phyloP scores from a whole-genome alignment of 1,140 invertebrate genomes.

The Neodiprion pinetum region DNA sequence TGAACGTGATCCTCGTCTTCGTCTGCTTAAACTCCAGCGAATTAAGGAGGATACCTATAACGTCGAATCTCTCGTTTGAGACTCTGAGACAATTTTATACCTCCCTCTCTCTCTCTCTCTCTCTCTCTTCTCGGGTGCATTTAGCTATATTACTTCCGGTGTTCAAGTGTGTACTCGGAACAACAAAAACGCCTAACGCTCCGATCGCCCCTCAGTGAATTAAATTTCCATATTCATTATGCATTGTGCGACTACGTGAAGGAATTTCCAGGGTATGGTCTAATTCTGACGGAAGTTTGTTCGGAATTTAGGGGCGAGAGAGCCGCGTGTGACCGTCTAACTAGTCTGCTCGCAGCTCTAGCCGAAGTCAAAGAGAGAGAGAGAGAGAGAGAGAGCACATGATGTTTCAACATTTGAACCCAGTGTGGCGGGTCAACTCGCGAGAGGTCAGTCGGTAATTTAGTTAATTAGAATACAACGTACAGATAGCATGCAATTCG shows the following conservation, averaged over 20 bases:
- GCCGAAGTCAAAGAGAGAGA: not conserved
- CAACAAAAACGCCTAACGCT: too few relatives aligned
- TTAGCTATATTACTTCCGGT: too few relatives aligned
- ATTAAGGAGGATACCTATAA: not conserved
- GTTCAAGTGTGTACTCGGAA: too few relatives aligned
- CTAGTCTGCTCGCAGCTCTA: not conserved
- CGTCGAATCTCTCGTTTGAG: too few relatives aligned
- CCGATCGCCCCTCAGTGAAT: too few relatives aligned
- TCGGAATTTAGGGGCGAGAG: not conserved
- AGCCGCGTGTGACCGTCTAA: not conserved
- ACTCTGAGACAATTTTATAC: too few relatives aligned
- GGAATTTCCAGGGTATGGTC: too few relatives aligned
- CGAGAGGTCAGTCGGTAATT: not conserved
- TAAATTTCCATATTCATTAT: too few relatives aligned
- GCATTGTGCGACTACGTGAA: too few relatives aligned
- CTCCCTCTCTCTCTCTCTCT: too few relatives aligned
- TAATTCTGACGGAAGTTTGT: not conserved
- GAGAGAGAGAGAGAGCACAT: not conserved
- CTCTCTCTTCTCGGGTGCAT: too few relatives aligned
- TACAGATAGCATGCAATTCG: constrained; percentile 10
- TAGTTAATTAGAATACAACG: constrained; percentile 11
- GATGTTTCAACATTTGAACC: not conserved
- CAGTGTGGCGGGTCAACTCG: not conserved
- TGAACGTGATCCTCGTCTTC: too few relatives aligned
- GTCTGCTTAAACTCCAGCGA: not conserved